phyloP scores from a whole-genome alignment of 1,140 invertebrate genomes.

The Lordiphosa collinella region DNA sequence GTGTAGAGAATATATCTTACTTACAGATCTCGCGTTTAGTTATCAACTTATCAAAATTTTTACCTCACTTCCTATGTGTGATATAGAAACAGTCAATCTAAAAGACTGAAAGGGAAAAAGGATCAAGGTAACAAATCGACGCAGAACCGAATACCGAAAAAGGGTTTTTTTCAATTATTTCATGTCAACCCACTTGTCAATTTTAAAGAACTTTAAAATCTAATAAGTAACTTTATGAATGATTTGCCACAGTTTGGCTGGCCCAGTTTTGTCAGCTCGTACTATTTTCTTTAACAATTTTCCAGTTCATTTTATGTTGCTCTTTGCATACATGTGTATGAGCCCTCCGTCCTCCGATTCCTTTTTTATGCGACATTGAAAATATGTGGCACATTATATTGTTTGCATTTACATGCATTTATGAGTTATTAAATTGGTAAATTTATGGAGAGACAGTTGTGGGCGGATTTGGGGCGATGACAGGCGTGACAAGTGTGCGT shows the following conservation, averaged over 20 bases:
- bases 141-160: too few relatives aligned
- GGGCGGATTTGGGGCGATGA: constrained; percentile 59
- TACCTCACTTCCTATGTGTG: too few relatives aligned
- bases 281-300: constrained; percentile 58
- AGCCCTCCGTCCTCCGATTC: constrained; percentile 3
- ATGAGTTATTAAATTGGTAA: constrained; percentile 72
- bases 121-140: too few relatives aligned
- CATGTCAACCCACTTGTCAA: too few relatives aligned
- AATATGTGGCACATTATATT: constrained; percentile 69
- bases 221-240: constrained; percentile 9
- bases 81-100: too few relatives aligned
- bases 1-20: too few relatives aligned
- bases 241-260: constrained; percentile 21
- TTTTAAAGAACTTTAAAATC: too few relatives aligned
- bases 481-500: constrained; percentile 51
- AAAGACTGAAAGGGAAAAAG: too few relatives aligned
- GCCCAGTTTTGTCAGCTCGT: constrained; percentile 1
- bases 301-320: constrained; percentile 54
- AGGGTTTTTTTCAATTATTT: too few relatives aligned
- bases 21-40: too few relatives aligned
- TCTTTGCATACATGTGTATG: constrained; percentile 7
- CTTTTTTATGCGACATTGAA: constrained; percentile 58
- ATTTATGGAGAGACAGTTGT: constrained; percentile 51
- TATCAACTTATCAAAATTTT: too few relatives aligned
- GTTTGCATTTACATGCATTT: constrained; percentile 59